Evolutionary conservation across 2,888 invertebrate species (phyloP), one percentile per base, ranked within the genome.

Genomic region (Aphidoletes aphidimyza): DNA sequence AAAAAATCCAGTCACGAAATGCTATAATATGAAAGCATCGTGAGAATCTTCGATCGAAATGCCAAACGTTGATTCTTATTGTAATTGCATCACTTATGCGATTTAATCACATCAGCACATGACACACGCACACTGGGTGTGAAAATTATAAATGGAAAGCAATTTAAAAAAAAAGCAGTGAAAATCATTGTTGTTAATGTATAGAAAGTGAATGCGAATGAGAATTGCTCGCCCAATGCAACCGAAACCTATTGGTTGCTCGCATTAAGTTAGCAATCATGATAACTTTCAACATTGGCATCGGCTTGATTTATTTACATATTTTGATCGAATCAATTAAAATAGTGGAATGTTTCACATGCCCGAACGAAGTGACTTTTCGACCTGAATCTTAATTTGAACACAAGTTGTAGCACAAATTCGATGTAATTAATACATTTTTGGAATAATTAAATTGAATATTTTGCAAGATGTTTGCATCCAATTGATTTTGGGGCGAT

Each of bases 401-500:
- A 69, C 69, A 26, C 69, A 69, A 69, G 17, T n/a, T 69, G 30
- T 30, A n/a, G 17, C 69, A 30, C 26, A 69, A 69, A 69, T 69
- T 54, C 30, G 5, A 30, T 69, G 34, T 69, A 69, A 69, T 69
- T 69, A 69, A 30, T 69, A 17, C 69, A 69, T 69, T 69, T 69
- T 69, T 69, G 30, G 69, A 69, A 69, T 69, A 69, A 69, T 69
- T 69, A 30, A 26, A 69, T 69, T 30, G 69, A 14, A 14, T 14
- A 11, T 26, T 30, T 69, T 26, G 69, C 8, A 14, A 14, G 69
- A 30, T 14, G 11, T 30, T 30, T 69, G 69, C 69, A 69, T 69
- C 30, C 69, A 69, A 69, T 69, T 34, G 69, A 69, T 30, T 69
- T 69, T 69, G 30, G 69, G 69, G 69, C 30, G 69, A 69, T 69